Conservation (phyloP, 2,888 invertebrate species). For the Coleophora deauratella region DNA sequence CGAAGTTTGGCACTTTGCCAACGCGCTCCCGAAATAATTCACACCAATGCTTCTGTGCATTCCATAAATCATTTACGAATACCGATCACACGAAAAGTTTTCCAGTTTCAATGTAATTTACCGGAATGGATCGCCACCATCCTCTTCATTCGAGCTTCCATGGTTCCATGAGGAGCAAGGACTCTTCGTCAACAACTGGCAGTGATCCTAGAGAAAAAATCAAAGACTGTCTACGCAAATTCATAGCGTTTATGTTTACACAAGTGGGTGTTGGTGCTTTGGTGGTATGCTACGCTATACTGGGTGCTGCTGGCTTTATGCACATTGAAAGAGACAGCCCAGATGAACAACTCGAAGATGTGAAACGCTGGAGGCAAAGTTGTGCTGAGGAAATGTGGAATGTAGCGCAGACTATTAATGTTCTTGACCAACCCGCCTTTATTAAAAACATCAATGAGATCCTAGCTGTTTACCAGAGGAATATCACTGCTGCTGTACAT, state of each 20-base stretch:
- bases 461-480: constrained; percentile 78
- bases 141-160: constrained; percentile 60
- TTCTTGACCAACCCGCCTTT: constrained; percentile 80
- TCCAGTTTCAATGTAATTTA: background rate
- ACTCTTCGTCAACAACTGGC: constrained; percentile 78
- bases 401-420: constrained; percentile 77
- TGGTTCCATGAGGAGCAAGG: constrained; percentile 77
- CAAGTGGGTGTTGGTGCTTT: constrained; percentile 92
- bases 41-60: constrained; percentile 22
- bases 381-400: constrained; percentile 81
- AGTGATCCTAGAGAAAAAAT: constrained; percentile 83
- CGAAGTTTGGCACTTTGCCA: constrained; percentile 48
- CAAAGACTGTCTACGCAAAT: constrained; percentile 88
- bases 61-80: constrained; percentile 25
- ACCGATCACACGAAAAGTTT: constrained; percentile 7
- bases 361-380: constrained; percentile 63
- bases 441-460: constrained; percentile 74
- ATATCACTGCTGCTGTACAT: constrained; percentile 77
- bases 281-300: constrained; percentile 89
- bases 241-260: constrained; percentile 93
- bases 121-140: constrained; percentile 49
- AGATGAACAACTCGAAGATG: constrained; percentile 63
- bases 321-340: constrained; percentile 81
- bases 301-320: constrained; percentile 88
- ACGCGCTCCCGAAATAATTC: constrained; percentile 49